Conservation (phyloP, 1,140 invertebrate species). For the Pseudoatta argentina region DNA sequence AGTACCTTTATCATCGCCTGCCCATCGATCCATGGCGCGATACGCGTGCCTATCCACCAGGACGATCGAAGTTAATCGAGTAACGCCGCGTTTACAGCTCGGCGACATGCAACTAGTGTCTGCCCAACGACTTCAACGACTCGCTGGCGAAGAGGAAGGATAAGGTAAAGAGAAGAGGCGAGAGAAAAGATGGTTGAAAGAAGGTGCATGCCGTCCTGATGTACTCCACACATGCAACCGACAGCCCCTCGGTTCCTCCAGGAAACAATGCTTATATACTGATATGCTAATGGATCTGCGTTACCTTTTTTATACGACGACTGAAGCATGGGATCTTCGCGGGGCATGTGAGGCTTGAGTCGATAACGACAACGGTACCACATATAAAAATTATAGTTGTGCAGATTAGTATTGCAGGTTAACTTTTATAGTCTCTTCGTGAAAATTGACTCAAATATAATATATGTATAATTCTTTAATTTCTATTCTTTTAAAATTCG, state of each 20-base stretch:
- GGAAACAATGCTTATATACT: conserved; percentile 60
- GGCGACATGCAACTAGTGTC: conserved; percentile 74
- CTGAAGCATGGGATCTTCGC: background rate
- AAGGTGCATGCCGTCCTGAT: conserved; percentile 39
- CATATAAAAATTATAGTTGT: conserved; percentile 26
- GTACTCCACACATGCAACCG: conserved; percentile 44
- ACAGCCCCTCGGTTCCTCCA: conserved; percentile 12
- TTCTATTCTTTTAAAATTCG: no score
- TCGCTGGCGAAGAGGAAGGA: conserved; percentile 19
- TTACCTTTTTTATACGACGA: conserved; percentile 32
- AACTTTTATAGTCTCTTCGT: background rate
- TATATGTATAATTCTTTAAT: no score
- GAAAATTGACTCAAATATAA: no score
- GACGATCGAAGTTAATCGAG: conserved; percentile 73
- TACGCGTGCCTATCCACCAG: conserved; percentile 64
- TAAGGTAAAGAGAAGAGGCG: background rate
- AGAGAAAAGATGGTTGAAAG: conserved; percentile 26
- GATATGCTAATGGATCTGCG: conserved; percentile 43
- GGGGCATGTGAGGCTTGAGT: background rate
- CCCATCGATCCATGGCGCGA: conserved; percentile 69
- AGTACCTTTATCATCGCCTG: conserved; percentile 66
- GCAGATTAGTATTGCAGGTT: background rate
- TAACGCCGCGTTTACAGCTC: conserved; percentile 72
- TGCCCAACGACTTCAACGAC: conserved; percentile 50
- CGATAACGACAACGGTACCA: conserved; percentile 21